These are phyloP conservation scores for Tupiocoris notatus DNA, from an alignment of 2,888 invertebrate genomes.

Conservation along the genomic window DNA sequence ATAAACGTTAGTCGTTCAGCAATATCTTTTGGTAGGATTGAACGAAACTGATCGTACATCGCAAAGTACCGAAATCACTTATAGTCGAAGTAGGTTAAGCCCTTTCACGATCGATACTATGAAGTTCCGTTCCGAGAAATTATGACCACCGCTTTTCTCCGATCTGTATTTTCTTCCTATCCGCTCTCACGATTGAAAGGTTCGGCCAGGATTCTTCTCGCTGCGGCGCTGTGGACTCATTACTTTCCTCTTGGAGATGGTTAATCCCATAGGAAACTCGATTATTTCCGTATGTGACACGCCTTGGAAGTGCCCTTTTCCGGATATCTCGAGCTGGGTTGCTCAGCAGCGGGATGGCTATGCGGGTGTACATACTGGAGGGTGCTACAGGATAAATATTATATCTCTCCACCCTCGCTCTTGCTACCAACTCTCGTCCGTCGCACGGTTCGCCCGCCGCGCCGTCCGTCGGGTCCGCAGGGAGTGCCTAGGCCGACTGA, in stretches of 20 bases:
- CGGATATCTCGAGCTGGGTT: neutral
- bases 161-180: neutral
- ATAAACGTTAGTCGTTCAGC: too few species aligned
- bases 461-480: neutral
- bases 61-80: too few species aligned
- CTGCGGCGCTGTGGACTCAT: neutral
- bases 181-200: neutral
- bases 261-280: neutral
- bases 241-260: neutral
- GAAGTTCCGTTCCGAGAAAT: too few species aligned
- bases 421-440: neutral
- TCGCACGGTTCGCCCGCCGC: neutral
- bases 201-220: neutral
- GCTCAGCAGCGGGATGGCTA: too few species aligned
- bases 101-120: too few species aligned
- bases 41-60: too few species aligned
- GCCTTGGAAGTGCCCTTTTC: neutral
- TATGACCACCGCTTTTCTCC: neutral
- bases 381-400: neutral
- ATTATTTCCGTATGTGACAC: neutral
- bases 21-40: too few species aligned
- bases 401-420: neutral
- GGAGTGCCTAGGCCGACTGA: neutral
- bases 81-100: too few species aligned
- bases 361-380: neutral